These are phyloP conservation scores for Mirza zaza DNA, from an alignment of 2,113 vertebrate genomes.

Conservation along the genomic window DNA sequence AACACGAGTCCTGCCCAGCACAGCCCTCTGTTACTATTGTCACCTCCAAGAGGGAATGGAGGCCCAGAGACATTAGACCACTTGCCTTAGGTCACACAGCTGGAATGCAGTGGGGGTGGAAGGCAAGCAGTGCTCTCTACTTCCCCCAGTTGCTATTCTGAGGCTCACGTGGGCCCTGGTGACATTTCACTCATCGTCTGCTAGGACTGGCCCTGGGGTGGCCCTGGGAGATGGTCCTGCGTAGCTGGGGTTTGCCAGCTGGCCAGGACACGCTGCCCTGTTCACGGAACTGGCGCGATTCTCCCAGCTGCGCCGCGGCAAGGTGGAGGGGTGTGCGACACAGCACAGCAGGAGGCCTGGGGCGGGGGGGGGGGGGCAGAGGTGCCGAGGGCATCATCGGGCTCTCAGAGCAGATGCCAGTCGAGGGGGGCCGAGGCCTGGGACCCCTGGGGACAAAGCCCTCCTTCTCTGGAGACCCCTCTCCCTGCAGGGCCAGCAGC, in stretches of 20 bases:
- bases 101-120: neutral
- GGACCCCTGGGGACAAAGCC: neutral
- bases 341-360: rapidly evolving
- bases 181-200: neutral
- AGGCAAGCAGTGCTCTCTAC: neutral
- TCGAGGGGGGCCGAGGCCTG: too few relatives aligned
- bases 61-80: neutral
- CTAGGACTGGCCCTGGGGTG: too few relatives aligned
- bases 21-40: neutral
- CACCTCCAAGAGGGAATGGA: neutral
- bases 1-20: neutral
- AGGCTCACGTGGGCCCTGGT: neutral
- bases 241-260: neutral
- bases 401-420: neutral
- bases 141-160: neutral
- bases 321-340: too few relatives aligned
- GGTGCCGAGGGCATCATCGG: neutral
- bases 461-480: rapidly evolving
- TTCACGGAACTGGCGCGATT: neutral
- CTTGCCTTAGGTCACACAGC: neutral
- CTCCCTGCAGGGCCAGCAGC: neutral
- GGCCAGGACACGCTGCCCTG: neutral
- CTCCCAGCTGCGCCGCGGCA: neutral
- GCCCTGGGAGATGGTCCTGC: neutral
- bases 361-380: neutral